Evolutionary conservation across 2,888 invertebrate species (phyloP).

Genomic region (Patella pellucida): DNA sequence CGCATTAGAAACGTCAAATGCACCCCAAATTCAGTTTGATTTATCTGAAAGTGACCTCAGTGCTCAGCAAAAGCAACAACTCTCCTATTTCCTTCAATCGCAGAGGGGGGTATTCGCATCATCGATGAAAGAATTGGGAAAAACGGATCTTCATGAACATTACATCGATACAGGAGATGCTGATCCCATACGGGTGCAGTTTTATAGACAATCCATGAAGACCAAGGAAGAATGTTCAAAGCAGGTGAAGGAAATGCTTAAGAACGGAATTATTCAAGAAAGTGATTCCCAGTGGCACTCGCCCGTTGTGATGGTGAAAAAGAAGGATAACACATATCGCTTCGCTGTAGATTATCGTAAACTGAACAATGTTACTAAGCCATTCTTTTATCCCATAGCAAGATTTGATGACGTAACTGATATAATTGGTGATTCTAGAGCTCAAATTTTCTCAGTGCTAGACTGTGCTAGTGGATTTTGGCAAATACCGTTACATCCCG

Average conservation of each 20-base stretch:
- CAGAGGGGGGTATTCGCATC: slow-evolving; percentile 23
- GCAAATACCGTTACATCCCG: slow-evolving; percentile 31
- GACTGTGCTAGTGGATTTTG: slow-evolving; percentile 35
- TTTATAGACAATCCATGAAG: slow-evolving; percentile 29
- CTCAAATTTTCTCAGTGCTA: slow-evolving; percentile 23
- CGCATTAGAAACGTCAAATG: neutral
- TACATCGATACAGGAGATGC: slow-evolving; percentile 37
- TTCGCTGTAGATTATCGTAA: slow-evolving; percentile 39
- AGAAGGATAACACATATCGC: slow-evolving; percentile 32
- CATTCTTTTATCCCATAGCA: slow-evolving; percentile 33
- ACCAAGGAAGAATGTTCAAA: slow-evolving; percentile 20
- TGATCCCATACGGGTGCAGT: slow-evolving; percentile 26
- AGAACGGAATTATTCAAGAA: slow-evolving; percentile 21
- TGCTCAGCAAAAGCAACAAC: neutral
- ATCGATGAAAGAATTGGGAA: slow-evolving; percentile 30
- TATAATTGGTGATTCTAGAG: slow-evolving; percentile 25
- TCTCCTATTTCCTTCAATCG: too few species aligned
- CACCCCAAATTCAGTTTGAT: slow-evolving; percentile 9
- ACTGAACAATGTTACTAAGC: slow-evolving; percentile 34
- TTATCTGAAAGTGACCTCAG: slow-evolving; percentile 10
- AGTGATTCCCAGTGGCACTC: slow-evolving; percentile 27
- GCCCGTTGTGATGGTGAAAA: slow-evolving; percentile 37
- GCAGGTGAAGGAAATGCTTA: slow-evolving; percentile 35
- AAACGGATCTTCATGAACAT: slow-evolving; percentile 32
- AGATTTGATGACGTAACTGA: slow-evolving; percentile 36